Conservation (phyloP, 2,113 vertebrate genomes). For the Strix uralensis region DNA sequence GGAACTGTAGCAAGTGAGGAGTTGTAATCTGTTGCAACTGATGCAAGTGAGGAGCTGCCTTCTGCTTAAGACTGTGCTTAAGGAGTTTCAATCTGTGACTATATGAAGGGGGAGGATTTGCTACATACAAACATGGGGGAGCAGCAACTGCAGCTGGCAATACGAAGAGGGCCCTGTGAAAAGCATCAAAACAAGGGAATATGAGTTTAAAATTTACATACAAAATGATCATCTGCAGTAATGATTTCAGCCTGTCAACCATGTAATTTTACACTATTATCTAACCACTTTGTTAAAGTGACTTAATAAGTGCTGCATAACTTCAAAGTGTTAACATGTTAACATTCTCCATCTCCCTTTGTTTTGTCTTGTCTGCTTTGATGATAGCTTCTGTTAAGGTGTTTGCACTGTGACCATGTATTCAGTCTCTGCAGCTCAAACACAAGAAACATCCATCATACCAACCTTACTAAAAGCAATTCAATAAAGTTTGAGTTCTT, state of each 20-base stretch:
- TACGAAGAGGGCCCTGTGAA: slow-evolving; percentile 81
- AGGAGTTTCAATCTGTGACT: slow-evolving; percentile 79
- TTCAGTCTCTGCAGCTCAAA: not conserved
- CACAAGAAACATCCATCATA: not conserved
- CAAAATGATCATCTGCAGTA: not conserved
- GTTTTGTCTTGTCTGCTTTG: not conserved
- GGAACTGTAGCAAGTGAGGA: slow-evolving; percentile 75
- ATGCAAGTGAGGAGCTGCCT: slow-evolving; percentile 68
- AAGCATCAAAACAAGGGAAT: not conserved
- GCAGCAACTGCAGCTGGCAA: slow-evolving; percentile 86
- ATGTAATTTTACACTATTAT: not conserved
- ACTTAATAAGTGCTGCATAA: not conserved
- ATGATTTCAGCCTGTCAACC: not conserved
- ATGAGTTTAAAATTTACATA: not conserved
- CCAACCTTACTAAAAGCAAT: not conserved
- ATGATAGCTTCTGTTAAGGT: not conserved
- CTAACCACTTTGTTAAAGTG: not conserved
- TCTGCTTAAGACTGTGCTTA: slow-evolving; percentile 73
- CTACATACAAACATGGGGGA: slow-evolving; percentile 80
- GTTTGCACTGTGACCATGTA: not conserved
- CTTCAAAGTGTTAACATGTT: not conserved
- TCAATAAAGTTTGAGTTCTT: not conserved
- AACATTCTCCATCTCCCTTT: not conserved
- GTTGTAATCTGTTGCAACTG: slow-evolving; percentile 76
- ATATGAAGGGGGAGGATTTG: slow-evolving; percentile 81